Evolutionary conservation across 2,888 invertebrate species (phyloP).

Genomic region (Myathropa florea): DNA sequence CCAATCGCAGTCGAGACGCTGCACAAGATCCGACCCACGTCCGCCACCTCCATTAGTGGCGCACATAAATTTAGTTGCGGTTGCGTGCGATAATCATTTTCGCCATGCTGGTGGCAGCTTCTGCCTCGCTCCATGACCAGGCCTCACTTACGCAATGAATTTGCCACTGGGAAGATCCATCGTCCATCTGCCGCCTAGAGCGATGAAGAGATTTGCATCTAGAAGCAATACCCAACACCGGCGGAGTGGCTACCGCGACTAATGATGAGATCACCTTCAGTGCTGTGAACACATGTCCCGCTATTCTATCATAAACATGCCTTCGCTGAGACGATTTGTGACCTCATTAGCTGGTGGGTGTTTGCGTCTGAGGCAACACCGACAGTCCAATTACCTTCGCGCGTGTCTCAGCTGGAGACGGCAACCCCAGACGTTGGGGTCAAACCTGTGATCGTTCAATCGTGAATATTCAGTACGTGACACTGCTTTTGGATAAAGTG

Average conservation of each 20-base stretch:
- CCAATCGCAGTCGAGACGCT: background rate
- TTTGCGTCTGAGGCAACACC: background rate
- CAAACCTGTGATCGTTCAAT: background rate
- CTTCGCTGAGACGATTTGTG: background rate
- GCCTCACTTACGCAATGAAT: slow-evolving; percentile 18
- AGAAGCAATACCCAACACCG: background rate
- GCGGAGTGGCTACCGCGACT: background rate
- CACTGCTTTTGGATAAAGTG: background rate
- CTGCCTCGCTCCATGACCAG: background rate
- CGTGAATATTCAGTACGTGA: background rate
- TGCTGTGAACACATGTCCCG: background rate
- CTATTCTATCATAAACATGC: background rate
- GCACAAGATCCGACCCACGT: slow-evolving; percentile 7
- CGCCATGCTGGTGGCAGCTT: background rate
- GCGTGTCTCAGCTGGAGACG: slow-evolving; percentile 19
- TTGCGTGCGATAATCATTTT: slow-evolving; percentile 53
- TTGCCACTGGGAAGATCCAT: background rate
- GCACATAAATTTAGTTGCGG: slow-evolving; percentile 28
- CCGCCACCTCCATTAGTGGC: slow-evolving; percentile 17
- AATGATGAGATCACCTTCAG: slow-evolving; percentile 1
- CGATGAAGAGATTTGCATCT: background rate
- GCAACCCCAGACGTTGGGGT: background rate
- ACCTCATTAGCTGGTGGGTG: slow-evolving; percentile 6
- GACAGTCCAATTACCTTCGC: slow-evolving; percentile 2
- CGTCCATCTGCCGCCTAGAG: background rate